Percentiles rank a stretch among this genome's conserved stretches.
Conservation (phyloP, 2,888 invertebrate species). For the Andrena praecox region DNA sequence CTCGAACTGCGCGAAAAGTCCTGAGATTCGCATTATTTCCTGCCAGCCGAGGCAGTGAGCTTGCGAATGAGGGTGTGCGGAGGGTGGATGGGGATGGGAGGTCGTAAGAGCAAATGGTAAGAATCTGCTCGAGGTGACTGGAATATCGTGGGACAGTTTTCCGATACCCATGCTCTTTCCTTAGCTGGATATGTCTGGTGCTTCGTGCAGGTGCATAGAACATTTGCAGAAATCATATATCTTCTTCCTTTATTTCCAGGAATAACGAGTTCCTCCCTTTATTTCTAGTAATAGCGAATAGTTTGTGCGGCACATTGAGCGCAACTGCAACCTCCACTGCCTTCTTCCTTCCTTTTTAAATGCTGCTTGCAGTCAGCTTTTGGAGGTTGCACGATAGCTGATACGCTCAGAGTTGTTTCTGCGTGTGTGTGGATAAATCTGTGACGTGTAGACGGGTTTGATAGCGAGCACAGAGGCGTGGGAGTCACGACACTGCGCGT, state of each 20-base stretch:
- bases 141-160: conserved; percentile 71
- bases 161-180: conserved; percentile 60
- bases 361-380: not conserved
- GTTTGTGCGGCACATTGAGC: not conserved
- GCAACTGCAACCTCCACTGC: not conserved
- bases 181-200: conserved; percentile 19
- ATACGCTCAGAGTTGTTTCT: too few species aligned
- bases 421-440: not conserved
- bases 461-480: not conserved
- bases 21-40: conserved; percentile 58
- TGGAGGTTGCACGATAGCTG: not conserved
- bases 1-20: conserved; percentile 29
- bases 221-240: not conserved
- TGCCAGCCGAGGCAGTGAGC: conserved; percentile 35
- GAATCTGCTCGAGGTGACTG: conserved; percentile 59
- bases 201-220: conserved; percentile 11
- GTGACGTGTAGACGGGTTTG: not conserved
- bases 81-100: conserved; percentile 6
- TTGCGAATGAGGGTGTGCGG: conserved; percentile 21
- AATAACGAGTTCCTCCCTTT: not conserved
- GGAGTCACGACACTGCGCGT: not conserved
- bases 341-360: not conserved
- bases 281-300: not conserved
- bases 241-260: too few species aligned
- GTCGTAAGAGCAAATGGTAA: conserved; percentile 57